Conservation (phyloP, 2,113 vertebrate species). For the Notiomystis cincta region DNA sequence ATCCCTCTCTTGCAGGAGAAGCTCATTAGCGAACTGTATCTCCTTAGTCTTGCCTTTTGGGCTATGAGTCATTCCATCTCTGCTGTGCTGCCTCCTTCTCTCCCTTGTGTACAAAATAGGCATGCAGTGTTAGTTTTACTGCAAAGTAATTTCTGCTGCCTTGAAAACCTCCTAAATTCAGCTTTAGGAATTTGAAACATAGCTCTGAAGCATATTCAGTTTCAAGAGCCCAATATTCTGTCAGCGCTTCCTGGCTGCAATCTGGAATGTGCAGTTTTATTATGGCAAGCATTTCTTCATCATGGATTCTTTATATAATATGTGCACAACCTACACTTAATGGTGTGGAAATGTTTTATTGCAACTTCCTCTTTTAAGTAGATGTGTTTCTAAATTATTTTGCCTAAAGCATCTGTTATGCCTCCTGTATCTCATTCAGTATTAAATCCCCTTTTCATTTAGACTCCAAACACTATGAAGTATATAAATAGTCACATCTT, state of each 20-base stretch:
- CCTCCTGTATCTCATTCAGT: background rate
- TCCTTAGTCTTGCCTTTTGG: background rate
- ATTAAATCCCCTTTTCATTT: conserved; percentile 6
- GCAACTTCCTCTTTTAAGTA: conserved; percentile 15
- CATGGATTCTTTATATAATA: background rate
- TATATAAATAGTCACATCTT: background rate
- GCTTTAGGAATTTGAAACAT: conserved; percentile 10
- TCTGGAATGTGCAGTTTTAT: background rate
- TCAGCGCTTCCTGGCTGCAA: background rate
- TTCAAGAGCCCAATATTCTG: background rate
- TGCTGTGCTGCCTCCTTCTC: background rate
- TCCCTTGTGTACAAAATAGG: background rate
- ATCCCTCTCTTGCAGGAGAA: background rate
- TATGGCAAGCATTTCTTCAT: background rate
- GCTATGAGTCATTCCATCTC: background rate
- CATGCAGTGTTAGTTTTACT: conserved; percentile 36
- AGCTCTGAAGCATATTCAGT: background rate
- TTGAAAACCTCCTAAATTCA: conserved; percentile 12
- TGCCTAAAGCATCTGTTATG: conserved; percentile 18
- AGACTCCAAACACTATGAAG: background rate
- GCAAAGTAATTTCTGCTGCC: conserved; percentile 17
- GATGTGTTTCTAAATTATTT: conserved; percentile 52
- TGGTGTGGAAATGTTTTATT: conserved; percentile 38
- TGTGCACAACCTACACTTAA: conserved; percentile 36
- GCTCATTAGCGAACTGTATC: background rate